A percentile compares a stretch with the other conserved stretches of the same genome.
Evolutionary conservation across 2,797 vertebrate species (phyloP).

Genomic region (Parotocinclus haroldoi): DNA sequence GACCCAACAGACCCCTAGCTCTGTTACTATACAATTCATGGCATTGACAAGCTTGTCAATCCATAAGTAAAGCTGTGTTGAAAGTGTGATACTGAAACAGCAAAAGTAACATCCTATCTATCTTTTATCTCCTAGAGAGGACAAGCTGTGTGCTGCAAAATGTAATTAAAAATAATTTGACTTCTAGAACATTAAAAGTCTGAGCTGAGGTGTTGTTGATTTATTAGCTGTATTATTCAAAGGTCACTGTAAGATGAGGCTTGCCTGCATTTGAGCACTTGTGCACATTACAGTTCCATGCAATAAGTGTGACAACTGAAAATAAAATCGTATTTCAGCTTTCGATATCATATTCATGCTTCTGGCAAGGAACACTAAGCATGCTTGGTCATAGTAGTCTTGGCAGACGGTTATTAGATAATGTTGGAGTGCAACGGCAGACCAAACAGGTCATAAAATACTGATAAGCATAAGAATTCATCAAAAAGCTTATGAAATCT

Average conservation of each 20-base stretch:
- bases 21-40: slow-evolving; percentile 3
- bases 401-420: slow-evolving; percentile 1
- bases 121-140: slow-evolving; percentile 10
- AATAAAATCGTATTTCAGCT: neutral
- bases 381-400: slow-evolving; percentile 2
- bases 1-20: slow-evolving; percentile 22
- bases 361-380: neutral
- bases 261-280: neutral
- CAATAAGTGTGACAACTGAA: neutral
- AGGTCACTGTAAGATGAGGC: neutral
- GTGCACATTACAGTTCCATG: neutral
- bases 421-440: slow-evolving; percentile 4
- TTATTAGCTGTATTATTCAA: neutral
- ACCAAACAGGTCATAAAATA: neutral
- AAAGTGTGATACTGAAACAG: neutral
- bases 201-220: slow-evolving; percentile 1
- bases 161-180: slow-evolving; percentile 19
- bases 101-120: slow-evolving; percentile 17
- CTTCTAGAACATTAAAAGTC: slow-evolving; percentile 6
- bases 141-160: neutral
- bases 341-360: slow-evolving; percentile 1
- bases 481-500: slow-evolving; percentile 12
- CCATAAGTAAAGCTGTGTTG: neutral
- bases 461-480: slow-evolving; percentile 5
- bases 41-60: slow-evolving; percentile 18